A percentile compares a stretch with the other conserved stretches of the same genome.
Conservation (phyloP, 23 tunicate species). For the Ascidia mentula region DNA sequence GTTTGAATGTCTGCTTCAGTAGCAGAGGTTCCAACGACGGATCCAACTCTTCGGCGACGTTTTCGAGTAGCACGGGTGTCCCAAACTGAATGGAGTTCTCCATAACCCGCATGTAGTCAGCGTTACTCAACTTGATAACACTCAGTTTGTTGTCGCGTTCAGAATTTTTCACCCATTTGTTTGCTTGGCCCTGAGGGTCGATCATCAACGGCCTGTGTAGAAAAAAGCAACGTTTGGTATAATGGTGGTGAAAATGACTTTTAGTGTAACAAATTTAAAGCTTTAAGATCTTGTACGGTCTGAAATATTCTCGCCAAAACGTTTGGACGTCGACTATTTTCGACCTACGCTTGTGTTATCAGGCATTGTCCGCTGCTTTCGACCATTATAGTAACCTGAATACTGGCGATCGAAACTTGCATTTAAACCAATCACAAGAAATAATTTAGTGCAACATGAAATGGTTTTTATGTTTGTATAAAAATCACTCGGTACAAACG, state of each 20-base stretch:
- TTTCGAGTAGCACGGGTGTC: conserved; percentile 92
- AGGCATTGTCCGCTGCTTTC: too few species aligned
- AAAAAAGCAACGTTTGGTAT: too few species aligned
- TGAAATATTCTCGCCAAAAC: too few species aligned
- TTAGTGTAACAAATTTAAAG: neutral
- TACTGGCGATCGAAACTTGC: too few species aligned
- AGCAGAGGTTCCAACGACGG: conserved; percentile 99
- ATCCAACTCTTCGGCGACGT: conserved; percentile 93
- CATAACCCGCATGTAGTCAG: conserved; percentile 94
- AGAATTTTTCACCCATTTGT: conserved; percentile 94
- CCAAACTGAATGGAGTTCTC: conserved; percentile 99
- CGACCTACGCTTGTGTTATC: too few species aligned
- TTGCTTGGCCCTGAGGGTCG: conserved; percentile 99
- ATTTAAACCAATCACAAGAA: too few species aligned
- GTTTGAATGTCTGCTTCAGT: conserved; percentile 94
- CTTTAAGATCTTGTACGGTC: too few species aligned
- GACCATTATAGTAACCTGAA: too few species aligned
- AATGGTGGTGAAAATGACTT: neutral
- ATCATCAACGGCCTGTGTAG: conserved; percentile 99
- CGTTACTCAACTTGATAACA: conserved; percentile 82
- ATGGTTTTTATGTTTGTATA: too few species aligned
- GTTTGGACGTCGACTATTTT: too few species aligned
- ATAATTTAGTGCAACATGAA: too few species aligned
- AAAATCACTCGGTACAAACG: too few species aligned
- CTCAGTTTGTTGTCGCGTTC: conserved; percentile 91